Evolutionary conservation across 2,888 invertebrate species (phyloP), one percentile per base, ranked within the genome.

Genomic region (Apomyelois bistriatella): DNA sequence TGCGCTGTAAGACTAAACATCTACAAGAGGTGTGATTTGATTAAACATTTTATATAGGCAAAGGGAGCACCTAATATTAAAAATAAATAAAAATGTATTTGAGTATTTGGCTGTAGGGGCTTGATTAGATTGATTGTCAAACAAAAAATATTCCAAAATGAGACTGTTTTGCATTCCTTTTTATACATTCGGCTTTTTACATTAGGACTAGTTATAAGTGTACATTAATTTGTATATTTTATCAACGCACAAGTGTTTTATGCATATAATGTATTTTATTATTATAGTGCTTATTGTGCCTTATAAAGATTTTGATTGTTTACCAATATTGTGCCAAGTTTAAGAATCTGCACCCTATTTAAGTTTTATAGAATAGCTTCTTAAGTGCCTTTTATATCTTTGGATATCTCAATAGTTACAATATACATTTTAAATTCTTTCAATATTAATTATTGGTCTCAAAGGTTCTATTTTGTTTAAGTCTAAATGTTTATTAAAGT

Each of bases 281-380:
- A 56, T 60, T 61, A 58, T 51, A 59, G 84, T 85, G 81, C 82
- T 85, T 75, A 74, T 65, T 74, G 84, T 85, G 84, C 85, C 85
- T 84, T 84, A 79, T 79, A 71, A 74, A 49, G 57, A 59, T 58
- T 58, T 59, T 58, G 46, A 58, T 65, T 63, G 58, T 73, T 59
- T 65, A 70, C 76, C 79, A 79, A 82, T 66, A 52, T 76, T 78
- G 87, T 86, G 87, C 87, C 86, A 87, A 86, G 82, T 72, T 70
- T 62, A 72, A 65, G 65, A 65, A 50, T 50, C 30, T 50, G 28
- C 4, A 46, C 32, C 15, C 15, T 46, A 46, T 35, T 46, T 46
- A 32, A 15, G 7, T 10, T 1, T 1, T 35, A 1, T 1, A 30
- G 7, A 6, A 30, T 42, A 16, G 16, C 9, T 15, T 10, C 15